Conservation (phyloP, 2,113 vertebrate species). For the Gavia stellata region DNA sequence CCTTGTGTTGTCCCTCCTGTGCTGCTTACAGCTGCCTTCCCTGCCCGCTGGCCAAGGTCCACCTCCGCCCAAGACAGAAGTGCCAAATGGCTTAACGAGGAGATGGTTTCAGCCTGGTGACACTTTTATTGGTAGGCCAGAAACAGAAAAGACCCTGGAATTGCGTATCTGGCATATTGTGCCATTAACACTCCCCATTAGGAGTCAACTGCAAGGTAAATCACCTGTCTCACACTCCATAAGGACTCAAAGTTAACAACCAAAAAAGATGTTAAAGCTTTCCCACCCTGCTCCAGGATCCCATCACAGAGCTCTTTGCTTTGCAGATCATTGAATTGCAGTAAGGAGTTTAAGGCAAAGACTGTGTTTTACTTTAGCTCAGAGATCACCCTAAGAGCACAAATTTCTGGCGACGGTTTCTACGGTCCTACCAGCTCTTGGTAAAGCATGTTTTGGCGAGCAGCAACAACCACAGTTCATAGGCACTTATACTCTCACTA, state of each 20-base stretch:
- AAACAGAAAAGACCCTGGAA: not conserved
- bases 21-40: not conserved
- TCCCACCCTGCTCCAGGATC: not conserved
- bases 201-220: not conserved
- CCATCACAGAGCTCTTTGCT: not conserved
- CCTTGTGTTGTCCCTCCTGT: not conserved
- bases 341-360: not conserved
- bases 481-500: not conserved
- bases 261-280: not conserved
- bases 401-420: not conserved
- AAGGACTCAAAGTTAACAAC: not conserved
- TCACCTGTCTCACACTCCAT: not conserved
- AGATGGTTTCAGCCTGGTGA: not conserved
- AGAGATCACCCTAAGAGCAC: not conserved
- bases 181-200: not conserved
- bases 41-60: not conserved
- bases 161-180: not conserved
- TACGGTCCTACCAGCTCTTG: not conserved
- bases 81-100: constrained; percentile 6
- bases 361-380: not conserved
- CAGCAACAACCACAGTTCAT: not conserved
- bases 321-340: not conserved
- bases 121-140: not conserved
- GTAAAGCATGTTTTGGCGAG: not conserved
- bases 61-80: not conserved